phyloP scores from a whole-genome alignment of 2,113 vertebrate genomes.

The Lampris megalopsis region DNA sequence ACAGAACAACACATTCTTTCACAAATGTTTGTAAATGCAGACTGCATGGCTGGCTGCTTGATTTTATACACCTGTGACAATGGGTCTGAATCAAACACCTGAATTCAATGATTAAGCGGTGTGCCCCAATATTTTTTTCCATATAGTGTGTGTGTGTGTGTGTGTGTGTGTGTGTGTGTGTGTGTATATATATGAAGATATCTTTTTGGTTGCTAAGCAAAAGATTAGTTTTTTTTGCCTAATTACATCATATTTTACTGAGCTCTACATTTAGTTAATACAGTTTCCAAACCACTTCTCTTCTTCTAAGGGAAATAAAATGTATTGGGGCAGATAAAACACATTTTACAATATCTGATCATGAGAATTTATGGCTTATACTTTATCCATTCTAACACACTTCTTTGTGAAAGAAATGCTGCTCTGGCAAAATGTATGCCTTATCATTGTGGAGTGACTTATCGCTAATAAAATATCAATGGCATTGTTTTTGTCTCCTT shows the following conservation, averaged over 20 bases:
- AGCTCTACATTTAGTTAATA: constrained; percentile 12
- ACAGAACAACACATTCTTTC: too few species aligned
- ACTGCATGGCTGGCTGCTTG: too few species aligned
- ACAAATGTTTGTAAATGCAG: too few species aligned
- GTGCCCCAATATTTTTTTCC: too few species aligned
- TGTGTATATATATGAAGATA: not conserved
- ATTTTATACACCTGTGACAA: too few species aligned
- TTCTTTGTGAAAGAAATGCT: constrained; percentile 52
- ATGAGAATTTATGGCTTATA: constrained; percentile 31
- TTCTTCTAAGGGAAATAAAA: constrained; percentile 17
- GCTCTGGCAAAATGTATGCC: constrained; percentile 31
- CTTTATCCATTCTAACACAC: not conserved
- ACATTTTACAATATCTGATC: constrained; percentile 42
- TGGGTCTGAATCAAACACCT: too few species aligned
- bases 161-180: too few species aligned
- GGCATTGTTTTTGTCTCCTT: constrained; percentile 53
- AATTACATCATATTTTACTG: not conserved
- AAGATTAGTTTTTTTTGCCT: not conserved
- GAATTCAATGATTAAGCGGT: too few species aligned
- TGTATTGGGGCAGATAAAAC: constrained; percentile 38
- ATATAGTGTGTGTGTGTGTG: too few species aligned
- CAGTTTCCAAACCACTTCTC: constrained; percentile 17
- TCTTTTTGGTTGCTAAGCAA: not conserved
- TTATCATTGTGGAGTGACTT: constrained; percentile 54
- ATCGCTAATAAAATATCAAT: constrained; percentile 52